phyloP scores from a whole-genome alignment of 2,113 vertebrate genomes.

The Periophthalmus modestus region DNA sequence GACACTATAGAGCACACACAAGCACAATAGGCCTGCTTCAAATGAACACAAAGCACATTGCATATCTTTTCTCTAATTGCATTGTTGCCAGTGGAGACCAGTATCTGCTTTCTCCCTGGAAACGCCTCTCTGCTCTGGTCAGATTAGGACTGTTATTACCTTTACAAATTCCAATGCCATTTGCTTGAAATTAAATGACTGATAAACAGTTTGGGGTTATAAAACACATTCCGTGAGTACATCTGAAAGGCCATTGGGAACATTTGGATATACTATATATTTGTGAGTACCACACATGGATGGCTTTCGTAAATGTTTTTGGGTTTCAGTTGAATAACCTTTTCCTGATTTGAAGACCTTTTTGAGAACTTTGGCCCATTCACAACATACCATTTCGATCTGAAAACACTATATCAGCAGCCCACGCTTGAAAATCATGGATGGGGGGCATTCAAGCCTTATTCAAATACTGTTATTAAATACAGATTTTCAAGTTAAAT shows the following conservation, averaged over 20 bases:
- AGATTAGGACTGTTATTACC: neutral
- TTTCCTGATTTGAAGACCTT: too few relatives aligned
- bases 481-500: too few relatives aligned
- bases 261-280: neutral
- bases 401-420: neutral
- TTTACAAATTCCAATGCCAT: neutral
- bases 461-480: too few relatives aligned
- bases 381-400: neutral
- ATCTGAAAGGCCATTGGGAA: neutral
- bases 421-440: too few relatives aligned
- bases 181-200: neutral
- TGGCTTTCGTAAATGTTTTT: neutral
- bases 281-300: neutral
- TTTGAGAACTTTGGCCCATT: too few relatives aligned
- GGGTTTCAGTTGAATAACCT: too few relatives aligned
- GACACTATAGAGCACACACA: too few relatives aligned
- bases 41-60: neutral
- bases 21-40: too few relatives aligned
- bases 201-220: neutral
- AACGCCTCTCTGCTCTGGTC: neutral
- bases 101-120: neutral
- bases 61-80: neutral
- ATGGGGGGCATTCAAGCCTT: too few relatives aligned
- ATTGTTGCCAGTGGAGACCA: neutral
- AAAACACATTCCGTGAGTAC: neutral